A percentile compares a stretch with the other conserved stretches of the same genome.
Conservation (phyloP, 2,797 vertebrate species). For the Acanthis flammea region DNA sequence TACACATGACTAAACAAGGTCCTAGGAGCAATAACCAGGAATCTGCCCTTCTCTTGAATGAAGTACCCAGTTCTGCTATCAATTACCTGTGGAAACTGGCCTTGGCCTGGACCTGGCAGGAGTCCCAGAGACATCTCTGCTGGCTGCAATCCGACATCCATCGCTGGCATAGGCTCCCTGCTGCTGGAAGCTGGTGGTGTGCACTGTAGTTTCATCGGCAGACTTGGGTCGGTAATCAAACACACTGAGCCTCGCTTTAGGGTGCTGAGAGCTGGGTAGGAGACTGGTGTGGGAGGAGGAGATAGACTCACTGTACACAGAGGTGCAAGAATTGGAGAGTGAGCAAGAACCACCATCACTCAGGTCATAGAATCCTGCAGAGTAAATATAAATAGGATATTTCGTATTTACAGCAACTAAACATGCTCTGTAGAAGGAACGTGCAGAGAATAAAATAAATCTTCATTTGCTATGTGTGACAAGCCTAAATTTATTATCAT, state of each 20-base stretch:
- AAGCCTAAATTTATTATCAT: not conserved
- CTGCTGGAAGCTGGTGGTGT: conserved; percentile 70
- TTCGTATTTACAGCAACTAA: not conserved
- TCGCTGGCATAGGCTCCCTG: conserved; percentile 72
- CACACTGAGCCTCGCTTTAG: conserved; percentile 51
- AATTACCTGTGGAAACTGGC: conserved; percentile 92
- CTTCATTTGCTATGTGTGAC: not conserved
- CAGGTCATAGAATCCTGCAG: conserved; percentile 92
- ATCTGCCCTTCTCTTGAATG: not conserved
- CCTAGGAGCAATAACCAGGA: not conserved
- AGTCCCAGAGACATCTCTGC: conserved; percentile 26
- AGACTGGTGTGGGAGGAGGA: conserved; percentile 82
- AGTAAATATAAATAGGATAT: not conserved
- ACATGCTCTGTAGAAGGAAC: not conserved
- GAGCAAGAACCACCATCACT: conserved; percentile 93
- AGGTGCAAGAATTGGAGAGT: conserved; percentile 91
- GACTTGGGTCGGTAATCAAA: conserved; percentile 83
- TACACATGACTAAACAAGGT: not conserved
- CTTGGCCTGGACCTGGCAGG: conserved; percentile 77
- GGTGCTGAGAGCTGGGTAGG: conserved; percentile 66
- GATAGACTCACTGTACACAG: conserved; percentile 89
- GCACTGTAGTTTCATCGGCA: conserved; percentile 84
- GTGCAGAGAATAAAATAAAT: not conserved
- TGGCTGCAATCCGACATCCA: conserved; percentile 73
- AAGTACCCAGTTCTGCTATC: not conserved